Percentiles rank a stretch among this genome's conserved stretches.
Conservation (phyloP, 2,113 vertebrate genomes). For the Clupea harengus region DNA sequence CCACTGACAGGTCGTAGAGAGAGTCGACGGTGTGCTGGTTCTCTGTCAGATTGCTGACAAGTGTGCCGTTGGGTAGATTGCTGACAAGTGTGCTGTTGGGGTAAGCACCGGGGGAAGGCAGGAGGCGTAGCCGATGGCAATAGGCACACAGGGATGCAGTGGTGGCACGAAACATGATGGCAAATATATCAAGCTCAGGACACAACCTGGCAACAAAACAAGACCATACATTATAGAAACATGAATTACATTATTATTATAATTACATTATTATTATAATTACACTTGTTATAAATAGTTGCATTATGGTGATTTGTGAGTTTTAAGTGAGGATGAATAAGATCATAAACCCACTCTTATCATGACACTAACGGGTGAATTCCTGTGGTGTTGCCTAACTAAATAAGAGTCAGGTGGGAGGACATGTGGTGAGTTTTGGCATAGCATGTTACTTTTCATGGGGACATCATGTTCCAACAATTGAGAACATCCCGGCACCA, state of each 20-base stretch:
- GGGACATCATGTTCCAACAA: background rate
- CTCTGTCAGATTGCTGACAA: conserved; percentile 59
- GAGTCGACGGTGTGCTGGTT: conserved; percentile 76
- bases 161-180: conserved; percentile 63
- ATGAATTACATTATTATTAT: background rate
- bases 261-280: background rate
- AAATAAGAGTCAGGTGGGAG: background rate
- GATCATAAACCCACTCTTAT: background rate
- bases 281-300: background rate
- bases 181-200: conserved; percentile 31
- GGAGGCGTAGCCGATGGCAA: conserved; percentile 41
- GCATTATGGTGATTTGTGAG: background rate
- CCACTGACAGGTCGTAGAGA: conserved; percentile 78
- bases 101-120: conserved; percentile 36
- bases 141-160: conserved; percentile 53
- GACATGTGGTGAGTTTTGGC: background rate
- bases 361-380: background rate
- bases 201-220: background rate
- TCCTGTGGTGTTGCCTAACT: background rate
- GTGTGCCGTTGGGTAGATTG: background rate
- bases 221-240: background rate
- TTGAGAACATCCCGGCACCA: background rate
- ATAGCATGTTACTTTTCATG: background rate
- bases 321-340: background rate
- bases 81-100: background rate